phyloP scores from a whole-genome alignment of 2,797 vertebrate genomes.

The Channa striata region DNA sequence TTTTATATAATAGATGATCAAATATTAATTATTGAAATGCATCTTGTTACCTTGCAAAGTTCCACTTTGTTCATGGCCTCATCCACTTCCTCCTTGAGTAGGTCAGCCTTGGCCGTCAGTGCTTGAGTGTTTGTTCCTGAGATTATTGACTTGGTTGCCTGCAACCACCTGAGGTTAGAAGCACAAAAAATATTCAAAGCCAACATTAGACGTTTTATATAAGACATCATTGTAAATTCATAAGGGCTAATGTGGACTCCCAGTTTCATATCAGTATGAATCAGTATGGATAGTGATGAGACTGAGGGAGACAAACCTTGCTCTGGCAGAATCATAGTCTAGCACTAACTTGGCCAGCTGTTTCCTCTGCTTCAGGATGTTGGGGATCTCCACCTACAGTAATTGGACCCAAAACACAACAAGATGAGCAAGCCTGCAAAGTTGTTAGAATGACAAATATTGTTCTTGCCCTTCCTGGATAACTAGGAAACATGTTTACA shows the following conservation, averaged over 20 bases:
- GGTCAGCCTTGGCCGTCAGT: constrained; percentile 96
- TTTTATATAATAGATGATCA: neutral
- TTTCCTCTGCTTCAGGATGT: constrained; percentile 98
- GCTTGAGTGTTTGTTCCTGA: constrained; percentile 98
- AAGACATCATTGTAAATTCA: neutral
- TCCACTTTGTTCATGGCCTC: constrained; percentile 99
- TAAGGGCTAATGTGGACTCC: no score
- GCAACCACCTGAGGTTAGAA: constrained; percentile 89
- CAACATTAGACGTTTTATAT: neutral
- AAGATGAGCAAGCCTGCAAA: neutral
- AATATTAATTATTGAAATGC: no score
- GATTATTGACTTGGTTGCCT: constrained; percentile 96
- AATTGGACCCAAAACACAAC: constrained; percentile 12
- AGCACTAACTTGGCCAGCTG: constrained; percentile 95
- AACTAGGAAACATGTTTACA: neutral
- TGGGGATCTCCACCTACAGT: constrained; percentile 93
- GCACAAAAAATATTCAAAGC: neutral
- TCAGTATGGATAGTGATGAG: neutral
- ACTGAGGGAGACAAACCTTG: constrained; percentile 82
- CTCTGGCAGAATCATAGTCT: constrained; percentile 97
- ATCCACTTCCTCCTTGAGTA: constrained; percentile 97
- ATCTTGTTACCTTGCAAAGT: constrained; percentile 92
- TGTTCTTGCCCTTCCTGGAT: neutral
- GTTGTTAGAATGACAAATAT: neutral
- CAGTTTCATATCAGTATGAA: neutral